Base-by-base conservation (phyloP, 1,140 invertebrate species). In the Zeugodacus cucurbitae region DNA sequence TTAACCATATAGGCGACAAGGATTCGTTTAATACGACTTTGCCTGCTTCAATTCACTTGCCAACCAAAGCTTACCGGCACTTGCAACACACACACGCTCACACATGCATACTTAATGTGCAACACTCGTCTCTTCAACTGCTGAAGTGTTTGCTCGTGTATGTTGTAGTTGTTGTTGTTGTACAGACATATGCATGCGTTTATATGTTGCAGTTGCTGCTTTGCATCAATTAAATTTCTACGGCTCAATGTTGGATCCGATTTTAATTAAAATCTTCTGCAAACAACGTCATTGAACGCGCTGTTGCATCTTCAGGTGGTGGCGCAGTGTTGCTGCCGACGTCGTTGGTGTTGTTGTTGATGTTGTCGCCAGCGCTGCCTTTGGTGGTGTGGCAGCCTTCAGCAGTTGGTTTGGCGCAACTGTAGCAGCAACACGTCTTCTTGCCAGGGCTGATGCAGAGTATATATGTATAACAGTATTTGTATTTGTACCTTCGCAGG, bases 191-290 rank as follows among this genome's bases (percentile, higher is more conserved):
- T 59, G 22, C 8, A n/a, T n/a, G n/a, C 1, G 58, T 59, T 10
- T 26, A 26, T 70, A 22, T 74, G 67, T 74, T 74, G 34, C 17
- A 20, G 41, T 82, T 82, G 74, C n/a, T 22, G 37, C 85, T 87
- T 57, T 87, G 29, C 85, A 58, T 87, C 85, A 87, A 87, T 87
- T 87, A 87, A 87, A 87, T 87, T 87, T 87, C 85, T 41, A 58
- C 85, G 89, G 82, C 87, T 87, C 90, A 90, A 92, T 91, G 91
- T 92, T 89, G 91, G 90, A 92, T 92, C 90, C 91, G 91, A 90
- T 92, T 92, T 92, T 92, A 92, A 92, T 92, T 92, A 92, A 92
- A 92, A 90, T 91, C 89, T 91, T 92, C 91, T 90, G 89, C 91
- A 91, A 92, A 91, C 90, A 92, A 91, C 90, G 90, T 91, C 90